Base-by-base conservation (phyloP, 2,888 invertebrate genomes). In the Petrolisthes cinctipes region DNA sequence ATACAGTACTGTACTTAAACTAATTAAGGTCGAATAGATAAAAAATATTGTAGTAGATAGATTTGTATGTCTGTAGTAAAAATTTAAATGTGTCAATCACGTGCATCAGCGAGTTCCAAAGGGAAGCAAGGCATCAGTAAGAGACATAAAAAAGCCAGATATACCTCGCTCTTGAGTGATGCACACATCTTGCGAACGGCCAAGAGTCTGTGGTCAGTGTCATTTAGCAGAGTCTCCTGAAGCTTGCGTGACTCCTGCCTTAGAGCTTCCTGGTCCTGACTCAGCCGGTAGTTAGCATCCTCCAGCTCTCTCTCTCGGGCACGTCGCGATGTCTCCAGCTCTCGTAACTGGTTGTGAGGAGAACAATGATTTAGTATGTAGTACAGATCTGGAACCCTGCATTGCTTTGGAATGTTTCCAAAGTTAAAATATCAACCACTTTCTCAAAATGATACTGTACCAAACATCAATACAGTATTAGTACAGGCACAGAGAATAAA, bases 151-250 rank as follows among this genome's bases (percentile, higher is more conserved):
- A 81, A 81, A 20, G n/a, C 7, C 57, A 14, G 9, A 53, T 37
- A 57, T 82, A 89, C 90, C 89, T 90, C 90, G 68, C 85, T 89
- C 87, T 90, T 87, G 79, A 90, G 82, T 14, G 85, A 89, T 5
- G 87, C 23, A 37, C 89, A 89, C 83, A 89, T 83, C 57, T 84
- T 89, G n/a, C 87, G 79, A 37, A 88, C 85, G 71, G 89, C 90
- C 54, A 68, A 71, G 11, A 90, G 85, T 61, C 90, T 66, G 82
- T 90, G 90, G 76, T 90, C 90, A 9, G 89, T 89, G 73, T 90
- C 90, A 20, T 86, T 89, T 0, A 90, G 81, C 4, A 90, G 82
- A 4, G 90, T 86, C 61, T 90, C 90, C 61, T 90, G 86, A 71
- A 90, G 73, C 37, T 88, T 90, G 61, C 81, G 87, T 17, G 86